Percentiles rank a stretch among this genome's conserved stretches.
Evolutionary conservation across 2,888 invertebrate species (phyloP).

Genomic region (Plebejus argus): DNA sequence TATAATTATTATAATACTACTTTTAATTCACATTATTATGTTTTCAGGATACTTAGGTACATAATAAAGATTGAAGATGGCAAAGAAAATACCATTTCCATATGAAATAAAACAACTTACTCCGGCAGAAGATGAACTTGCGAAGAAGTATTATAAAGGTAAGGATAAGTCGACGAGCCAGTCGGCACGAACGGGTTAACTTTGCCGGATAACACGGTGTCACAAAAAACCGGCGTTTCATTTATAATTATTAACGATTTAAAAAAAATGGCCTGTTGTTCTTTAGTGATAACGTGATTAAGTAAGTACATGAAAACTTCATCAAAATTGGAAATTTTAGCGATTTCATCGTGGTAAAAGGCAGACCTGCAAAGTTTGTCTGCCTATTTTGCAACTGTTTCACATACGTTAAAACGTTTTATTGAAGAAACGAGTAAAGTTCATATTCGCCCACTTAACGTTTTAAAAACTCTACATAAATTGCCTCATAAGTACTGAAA

Average conservation of each 20-base stretch:
- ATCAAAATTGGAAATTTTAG: too few relatives aligned
- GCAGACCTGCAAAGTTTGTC: too few relatives aligned
- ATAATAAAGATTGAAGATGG: conserved; percentile 35
- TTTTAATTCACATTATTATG: background rate
- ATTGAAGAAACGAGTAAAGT: background rate
- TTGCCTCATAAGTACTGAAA: background rate
- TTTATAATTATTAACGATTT: background rate
- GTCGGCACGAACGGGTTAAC: background rate
- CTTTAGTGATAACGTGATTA: too few relatives aligned
- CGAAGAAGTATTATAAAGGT: conserved; percentile 63
- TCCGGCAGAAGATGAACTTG: conserved; percentile 54
- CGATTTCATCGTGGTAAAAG: too few relatives aligned
- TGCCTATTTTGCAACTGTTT: background rate
- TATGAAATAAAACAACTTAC: conserved; percentile 52
- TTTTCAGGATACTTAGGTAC: background rate
- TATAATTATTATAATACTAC: too few relatives aligned
- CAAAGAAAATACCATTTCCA: conserved; percentile 46
- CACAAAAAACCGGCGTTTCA: background rate
- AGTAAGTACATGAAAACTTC: too few relatives aligned
- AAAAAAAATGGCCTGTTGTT: too few relatives aligned
- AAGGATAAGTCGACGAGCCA: background rate
- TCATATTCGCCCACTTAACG: background rate
- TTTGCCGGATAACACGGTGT: background rate
- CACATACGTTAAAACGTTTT: background rate
- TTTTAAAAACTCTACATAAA: background rate